Evolutionary conservation across 2,888 invertebrate species (phyloP).

Genomic region (Monochamus alternatus): DNA sequence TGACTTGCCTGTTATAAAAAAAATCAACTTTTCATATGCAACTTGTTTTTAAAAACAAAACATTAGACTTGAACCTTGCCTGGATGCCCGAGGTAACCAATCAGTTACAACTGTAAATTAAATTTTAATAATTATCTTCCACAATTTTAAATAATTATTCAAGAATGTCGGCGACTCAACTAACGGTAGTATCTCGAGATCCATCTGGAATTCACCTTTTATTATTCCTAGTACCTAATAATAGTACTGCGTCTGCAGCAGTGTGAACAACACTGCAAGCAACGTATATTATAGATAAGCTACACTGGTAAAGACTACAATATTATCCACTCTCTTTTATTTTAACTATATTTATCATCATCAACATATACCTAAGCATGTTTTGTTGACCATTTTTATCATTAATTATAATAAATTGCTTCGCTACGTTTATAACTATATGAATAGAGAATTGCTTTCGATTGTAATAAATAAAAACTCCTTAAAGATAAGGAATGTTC

Average conservation of each 20-base stretch:
- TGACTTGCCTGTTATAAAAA: no score
- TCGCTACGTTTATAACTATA: not conserved
- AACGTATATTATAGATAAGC: no score
- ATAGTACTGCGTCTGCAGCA: not conserved
- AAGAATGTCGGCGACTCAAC: constrained; percentile 7
- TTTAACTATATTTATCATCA: not conserved
- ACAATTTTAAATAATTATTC: constrained; percentile 2
- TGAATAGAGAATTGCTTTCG: not conserved
- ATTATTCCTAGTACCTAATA: not conserved
- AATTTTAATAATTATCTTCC: constrained; percentile 17
- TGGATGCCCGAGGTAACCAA: no score
- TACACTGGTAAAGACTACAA: no score
- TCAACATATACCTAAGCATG: not conserved
- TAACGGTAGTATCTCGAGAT: constrained; percentile 2
- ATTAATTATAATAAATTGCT: not conserved
- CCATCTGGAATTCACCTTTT: not conserved
- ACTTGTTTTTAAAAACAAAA: no score
- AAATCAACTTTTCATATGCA: no score
- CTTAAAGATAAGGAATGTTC: not conserved
- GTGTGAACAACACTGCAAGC: no score
- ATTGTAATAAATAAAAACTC: not conserved
- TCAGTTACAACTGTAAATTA: constrained; percentile 1
- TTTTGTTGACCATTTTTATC: not conserved
- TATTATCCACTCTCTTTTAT: not conserved
- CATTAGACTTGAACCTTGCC: no score